Evolutionary conservation across 2,113 vertebrate genomes (phyloP).

Genomic region (Ammodytes marinus): DNA sequence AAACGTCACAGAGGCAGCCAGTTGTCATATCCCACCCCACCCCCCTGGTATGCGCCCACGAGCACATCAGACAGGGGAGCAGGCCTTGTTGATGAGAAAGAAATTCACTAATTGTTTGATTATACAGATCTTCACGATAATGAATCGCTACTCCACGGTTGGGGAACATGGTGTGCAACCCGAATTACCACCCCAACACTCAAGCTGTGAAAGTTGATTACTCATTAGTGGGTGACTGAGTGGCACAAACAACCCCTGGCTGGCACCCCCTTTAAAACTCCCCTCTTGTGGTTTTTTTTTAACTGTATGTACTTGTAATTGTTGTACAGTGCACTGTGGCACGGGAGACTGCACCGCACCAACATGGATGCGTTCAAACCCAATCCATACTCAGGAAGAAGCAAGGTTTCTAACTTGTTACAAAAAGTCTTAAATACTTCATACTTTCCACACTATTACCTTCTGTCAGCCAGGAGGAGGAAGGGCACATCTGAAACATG

Average conservation of each 20-base stretch:
- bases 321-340: constrained; percentile 45
- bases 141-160: constrained; percentile 98
- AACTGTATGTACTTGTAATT: constrained; percentile 74
- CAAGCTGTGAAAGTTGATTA: constrained; percentile 99
- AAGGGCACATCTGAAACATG: neutral
- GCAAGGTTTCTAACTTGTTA: neutral
- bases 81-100: constrained; percentile 93
- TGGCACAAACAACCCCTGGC: constrained; percentile 90
- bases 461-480: neutral
- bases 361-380: neutral
- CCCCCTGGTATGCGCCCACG: constrained; percentile 49
- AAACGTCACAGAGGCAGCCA: constrained; percentile 64
- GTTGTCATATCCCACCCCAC: constrained; percentile 57
- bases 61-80: constrained; percentile 87
- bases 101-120: constrained; percentile 99
- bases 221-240: constrained; percentile 99
- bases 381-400: neutral
- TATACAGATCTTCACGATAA: constrained; percentile 99
- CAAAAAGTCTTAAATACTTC: neutral
- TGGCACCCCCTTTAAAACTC: constrained; percentile 63
- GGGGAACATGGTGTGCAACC: constrained; percentile 96
- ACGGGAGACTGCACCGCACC: constrained; percentile 26
- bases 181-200: constrained; percentile 98
- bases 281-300: constrained; percentile 67
- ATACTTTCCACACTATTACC: neutral